phyloP scores from a whole-genome alignment of 2,888 invertebrate genomes.

The Xanthia icteritia region DNA sequence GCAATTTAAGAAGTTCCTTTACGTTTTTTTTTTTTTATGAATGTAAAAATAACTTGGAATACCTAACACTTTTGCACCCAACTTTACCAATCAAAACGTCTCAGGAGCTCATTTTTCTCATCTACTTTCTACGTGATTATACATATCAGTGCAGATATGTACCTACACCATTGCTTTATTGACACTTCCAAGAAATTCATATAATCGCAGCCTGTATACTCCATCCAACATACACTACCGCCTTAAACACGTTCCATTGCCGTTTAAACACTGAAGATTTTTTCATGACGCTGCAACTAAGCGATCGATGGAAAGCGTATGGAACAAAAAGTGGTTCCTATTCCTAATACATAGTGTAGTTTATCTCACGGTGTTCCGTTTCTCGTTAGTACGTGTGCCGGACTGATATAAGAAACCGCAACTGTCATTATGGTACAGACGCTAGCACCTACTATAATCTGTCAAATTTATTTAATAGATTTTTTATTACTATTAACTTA shows the following conservation, averaged over 20 bases:
- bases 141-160: conserved; percentile 13
- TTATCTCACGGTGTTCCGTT: conserved; percentile 67
- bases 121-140: conserved; percentile 29
- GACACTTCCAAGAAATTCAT: conserved; percentile 60
- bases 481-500: too few species aligned
- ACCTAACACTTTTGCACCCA: conserved; percentile 13
- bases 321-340: neutral
- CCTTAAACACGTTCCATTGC: conserved; percentile 36
- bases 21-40: too few species aligned
- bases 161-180: conserved; percentile 47
- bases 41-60: too few species aligned
- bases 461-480: too few species aligned
- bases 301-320: conserved; percentile 39
- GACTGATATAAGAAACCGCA: conserved; percentile 62
- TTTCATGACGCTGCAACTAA: neutral
- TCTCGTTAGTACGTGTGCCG: conserved; percentile 61
- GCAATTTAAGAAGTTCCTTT: neutral
- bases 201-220: conserved; percentile 9
- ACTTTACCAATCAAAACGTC: conserved; percentile 26
- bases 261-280: neutral
- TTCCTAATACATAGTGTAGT: conserved; percentile 23
- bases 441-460: too few species aligned
- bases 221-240: neutral
- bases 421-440: conserved; percentile 46
- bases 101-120: conserved; percentile 27